Evolutionary conservation across 1,140 invertebrate genomes (phyloP), one percentile per base, ranked within the genome.

Genomic region (Eriosoma lanigerum): DNA sequence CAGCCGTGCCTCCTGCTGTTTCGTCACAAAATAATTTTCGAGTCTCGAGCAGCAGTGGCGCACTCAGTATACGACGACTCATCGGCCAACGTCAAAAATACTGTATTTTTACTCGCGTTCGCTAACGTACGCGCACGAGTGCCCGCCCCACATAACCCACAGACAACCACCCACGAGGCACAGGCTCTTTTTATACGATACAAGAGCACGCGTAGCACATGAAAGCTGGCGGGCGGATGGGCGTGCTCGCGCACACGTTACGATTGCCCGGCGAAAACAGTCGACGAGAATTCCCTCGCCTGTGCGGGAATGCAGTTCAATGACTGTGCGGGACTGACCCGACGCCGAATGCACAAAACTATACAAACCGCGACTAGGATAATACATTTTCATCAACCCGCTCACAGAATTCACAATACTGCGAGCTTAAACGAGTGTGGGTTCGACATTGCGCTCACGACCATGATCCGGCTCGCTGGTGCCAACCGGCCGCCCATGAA

Each of bases 311-410:
- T 58, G 72, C 72, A 44, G 72, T 76, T 76, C 72, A 76, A 76
- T 56, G 72, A 76, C 72, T 76, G 72, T 19, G 52, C 8, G 52
- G 1, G 52, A 29, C 32, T 0, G 52, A 58, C 72, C 72, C 52
- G 72, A 52, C 12, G 72, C 52, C 29, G 72, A 72, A 17, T n/a
- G 29, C 50, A 52, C 52, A 21, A 58, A 38, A 29, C 52, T 12
- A 52, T 52, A 29, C 52, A 32, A 56, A 38, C 52, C 52, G 19
- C 21, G 50, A 75, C 48, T 44, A 75, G 26, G 26, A 56, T 75
- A 58, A 76, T 76, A 32, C 72, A 24, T 54, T 54, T 58, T 48
- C 58, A 76, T 76, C 52, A 52, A 76, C 52, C 72, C 50, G 72
- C 8, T 21, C 24, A 15, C 17, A 26, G 48, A 38, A 38, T 38